Percentiles rank a stretch among this genome's conserved stretches.
Conservation (phyloP, 2,888 invertebrate species). For the Anoplius nigerrimus region DNA sequence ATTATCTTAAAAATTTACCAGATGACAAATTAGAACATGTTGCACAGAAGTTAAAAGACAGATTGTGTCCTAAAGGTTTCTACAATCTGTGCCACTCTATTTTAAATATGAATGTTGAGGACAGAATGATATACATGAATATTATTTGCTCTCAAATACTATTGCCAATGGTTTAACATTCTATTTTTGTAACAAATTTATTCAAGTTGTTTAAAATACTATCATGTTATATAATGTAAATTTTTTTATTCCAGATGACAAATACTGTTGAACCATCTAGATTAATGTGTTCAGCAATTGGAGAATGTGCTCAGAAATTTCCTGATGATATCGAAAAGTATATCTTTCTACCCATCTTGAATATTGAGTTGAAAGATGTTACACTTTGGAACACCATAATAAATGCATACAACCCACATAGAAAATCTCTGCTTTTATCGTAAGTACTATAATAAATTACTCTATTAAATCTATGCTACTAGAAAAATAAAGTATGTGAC, state of each 20-base stretch:
- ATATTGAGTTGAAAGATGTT: conserved; percentile 57
- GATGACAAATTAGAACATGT: conserved; percentile 50
- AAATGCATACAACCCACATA: conserved; percentile 38
- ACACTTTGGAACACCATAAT: conserved; percentile 41
- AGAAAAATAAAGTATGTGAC: conserved; percentile 1
- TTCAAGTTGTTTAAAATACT: no score
- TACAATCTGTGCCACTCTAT: conserved; percentile 61
- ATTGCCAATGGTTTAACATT: conserved; percentile 56
- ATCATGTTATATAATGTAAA: conserved; percentile 25
- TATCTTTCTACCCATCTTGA: conserved; percentile 60
- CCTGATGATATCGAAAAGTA: conserved; percentile 63
- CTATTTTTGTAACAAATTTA: not conserved
- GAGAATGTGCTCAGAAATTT: conserved; percentile 56
- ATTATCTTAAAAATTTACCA: conserved; percentile 51
- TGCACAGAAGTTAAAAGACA: conserved; percentile 48
- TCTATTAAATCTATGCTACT: not conserved
- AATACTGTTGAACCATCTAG: conserved; percentile 55
- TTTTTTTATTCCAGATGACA: conserved; percentile 48
- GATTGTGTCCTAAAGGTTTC: conserved; percentile 54
- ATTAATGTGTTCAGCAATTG: conserved; percentile 50
- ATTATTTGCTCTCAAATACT: conserved; percentile 57
- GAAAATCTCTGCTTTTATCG: conserved; percentile 41
- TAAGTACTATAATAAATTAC: conserved; percentile 32
- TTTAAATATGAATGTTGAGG: conserved; percentile 52
- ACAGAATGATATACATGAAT: conserved; percentile 54